Conservation (phyloP, 2,888 invertebrate species). For the Drosophila prolongata region DNA sequence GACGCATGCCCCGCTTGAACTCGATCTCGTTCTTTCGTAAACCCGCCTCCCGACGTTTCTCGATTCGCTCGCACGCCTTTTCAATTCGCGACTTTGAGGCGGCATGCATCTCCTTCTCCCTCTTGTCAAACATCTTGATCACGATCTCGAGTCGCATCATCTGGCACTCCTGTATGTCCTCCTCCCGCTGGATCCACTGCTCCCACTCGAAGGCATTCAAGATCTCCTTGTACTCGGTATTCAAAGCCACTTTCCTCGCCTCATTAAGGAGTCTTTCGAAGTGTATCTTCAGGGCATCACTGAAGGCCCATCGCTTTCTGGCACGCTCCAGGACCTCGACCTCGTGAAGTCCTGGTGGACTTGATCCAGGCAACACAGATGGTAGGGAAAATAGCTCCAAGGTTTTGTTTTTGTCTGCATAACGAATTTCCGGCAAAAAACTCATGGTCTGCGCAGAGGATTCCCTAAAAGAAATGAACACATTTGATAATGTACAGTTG, state of each 20-base stretch:
- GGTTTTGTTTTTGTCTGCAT: conserved; percentile 37
- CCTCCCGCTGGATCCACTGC: conserved; percentile 93
- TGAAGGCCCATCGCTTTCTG: conserved; percentile 88
- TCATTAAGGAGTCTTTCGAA: conserved; percentile 86
- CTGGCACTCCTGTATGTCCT: conserved; percentile 90
- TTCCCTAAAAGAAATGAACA: conserved; percentile 65
- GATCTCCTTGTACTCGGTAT: conserved; percentile 86
- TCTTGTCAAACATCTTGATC: conserved; percentile 86
- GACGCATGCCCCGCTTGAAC: conserved; percentile 85
- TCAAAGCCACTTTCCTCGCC: conserved; percentile 80
- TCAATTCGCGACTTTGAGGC: conserved; percentile 85
- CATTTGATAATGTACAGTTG: neutral
- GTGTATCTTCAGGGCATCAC: conserved; percentile 86
- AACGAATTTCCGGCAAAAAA: conserved; percentile 77
- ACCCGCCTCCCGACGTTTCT: conserved; percentile 86
- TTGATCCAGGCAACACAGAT: conserved; percentile 70
- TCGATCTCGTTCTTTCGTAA: conserved; percentile 85
- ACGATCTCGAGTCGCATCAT: conserved; percentile 87
- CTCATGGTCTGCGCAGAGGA: conserved; percentile 83
- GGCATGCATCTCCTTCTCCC: conserved; percentile 81
- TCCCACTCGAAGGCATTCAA: conserved; percentile 92
- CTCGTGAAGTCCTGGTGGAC: conserved; percentile 82
- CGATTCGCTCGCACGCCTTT: conserved; percentile 85
- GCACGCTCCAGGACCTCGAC: conserved; percentile 88
- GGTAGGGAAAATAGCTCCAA: conserved; percentile 80